phyloP scores from a whole-genome alignment of 2,797 vertebrate genomes.

The Meriones psammophilus region DNA sequence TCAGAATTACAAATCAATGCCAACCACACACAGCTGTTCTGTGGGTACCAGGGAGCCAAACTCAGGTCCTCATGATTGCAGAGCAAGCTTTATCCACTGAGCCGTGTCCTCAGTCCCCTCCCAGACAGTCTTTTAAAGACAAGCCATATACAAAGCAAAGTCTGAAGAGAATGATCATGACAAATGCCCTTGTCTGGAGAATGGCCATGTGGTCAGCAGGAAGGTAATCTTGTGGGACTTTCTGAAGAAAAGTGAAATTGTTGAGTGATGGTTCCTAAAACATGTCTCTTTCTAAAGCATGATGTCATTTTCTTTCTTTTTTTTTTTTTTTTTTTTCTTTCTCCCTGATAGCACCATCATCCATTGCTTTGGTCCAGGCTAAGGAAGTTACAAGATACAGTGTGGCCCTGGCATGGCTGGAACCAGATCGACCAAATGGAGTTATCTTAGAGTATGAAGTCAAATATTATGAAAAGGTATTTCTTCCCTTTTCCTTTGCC shows the following conservation, averaged over 20 bases:
- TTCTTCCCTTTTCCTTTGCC: not conserved
- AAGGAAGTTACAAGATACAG: constrained; percentile 98
- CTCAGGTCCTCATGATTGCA: not conserved
- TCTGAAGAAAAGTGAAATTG: not conserved
- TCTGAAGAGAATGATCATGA: not conserved
- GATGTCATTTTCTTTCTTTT: not conserved
- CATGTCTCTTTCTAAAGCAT: not conserved
- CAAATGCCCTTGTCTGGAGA: constrained; percentile 39
- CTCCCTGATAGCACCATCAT: constrained; percentile 93
- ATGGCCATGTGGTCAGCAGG: not conserved
- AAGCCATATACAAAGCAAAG: not conserved
- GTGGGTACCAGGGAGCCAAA: not conserved
- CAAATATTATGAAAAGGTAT: constrained; percentile 99
- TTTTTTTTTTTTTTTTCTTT: not conserved
- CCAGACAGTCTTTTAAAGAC: not conserved
- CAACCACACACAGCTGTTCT: not conserved
- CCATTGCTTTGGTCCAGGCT: constrained; percentile 95
- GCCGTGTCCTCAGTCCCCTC: rapidly evolving
- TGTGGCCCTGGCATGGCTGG: constrained; percentile 96
- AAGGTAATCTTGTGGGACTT: not conserved
- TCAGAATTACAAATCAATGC: not conserved
- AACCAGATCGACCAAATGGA: constrained; percentile 96
- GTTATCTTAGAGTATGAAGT: constrained; percentile 99
- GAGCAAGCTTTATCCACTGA: not conserved
- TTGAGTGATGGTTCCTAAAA: not conserved